These are phyloP conservation scores for Ochropleura leucogaster DNA, from an alignment of 2,888 invertebrate genomes.

Conservation along the genomic window DNA sequence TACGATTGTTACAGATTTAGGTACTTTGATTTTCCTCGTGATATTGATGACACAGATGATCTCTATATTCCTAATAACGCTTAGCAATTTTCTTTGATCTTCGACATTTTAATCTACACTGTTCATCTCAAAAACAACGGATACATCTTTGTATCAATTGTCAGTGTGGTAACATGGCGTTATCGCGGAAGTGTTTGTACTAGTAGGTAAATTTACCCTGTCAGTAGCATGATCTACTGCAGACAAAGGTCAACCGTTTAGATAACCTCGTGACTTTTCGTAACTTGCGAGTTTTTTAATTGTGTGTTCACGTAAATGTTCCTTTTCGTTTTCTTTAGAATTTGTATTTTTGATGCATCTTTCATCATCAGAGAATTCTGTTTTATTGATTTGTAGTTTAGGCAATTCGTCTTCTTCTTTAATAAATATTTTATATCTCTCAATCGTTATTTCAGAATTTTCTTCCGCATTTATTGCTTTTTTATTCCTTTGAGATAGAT, in stretches of 20 bases:
- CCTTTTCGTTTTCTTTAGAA: neutral
- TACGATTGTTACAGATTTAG: neutral
- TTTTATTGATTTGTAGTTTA: neutral
- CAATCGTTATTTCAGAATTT: neutral
- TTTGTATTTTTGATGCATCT: neutral
- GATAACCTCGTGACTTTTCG: slow-evolving; percentile 71
- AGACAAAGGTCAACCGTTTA: slow-evolving; percentile 75
- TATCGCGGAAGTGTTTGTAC: slow-evolving; percentile 50
- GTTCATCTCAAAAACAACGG: slow-evolving; percentile 30
- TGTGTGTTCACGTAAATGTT: slow-evolving; percentile 12
- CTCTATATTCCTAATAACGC: slow-evolving; percentile 7
- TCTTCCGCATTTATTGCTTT: neutral
- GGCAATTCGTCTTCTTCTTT: neutral
- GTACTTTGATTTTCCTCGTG: neutral
- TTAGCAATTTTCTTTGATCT: slow-evolving; percentile 21
- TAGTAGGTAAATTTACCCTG: slow-evolving; percentile 63
- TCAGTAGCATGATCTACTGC: slow-evolving; percentile 67
- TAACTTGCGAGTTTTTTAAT: slow-evolving; percentile 59
- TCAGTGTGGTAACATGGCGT: slow-evolving; percentile 28
- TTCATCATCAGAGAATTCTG: neutral
- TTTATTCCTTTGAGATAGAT: neutral
- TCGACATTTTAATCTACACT: slow-evolving; percentile 27
- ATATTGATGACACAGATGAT: slow-evolving; percentile 18
- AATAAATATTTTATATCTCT: neutral
- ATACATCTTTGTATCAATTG: slow-evolving; percentile 38